phyloP scores from a whole-genome alignment of 1,140 invertebrate genomes.

The Calephelis virginiensis region DNA sequence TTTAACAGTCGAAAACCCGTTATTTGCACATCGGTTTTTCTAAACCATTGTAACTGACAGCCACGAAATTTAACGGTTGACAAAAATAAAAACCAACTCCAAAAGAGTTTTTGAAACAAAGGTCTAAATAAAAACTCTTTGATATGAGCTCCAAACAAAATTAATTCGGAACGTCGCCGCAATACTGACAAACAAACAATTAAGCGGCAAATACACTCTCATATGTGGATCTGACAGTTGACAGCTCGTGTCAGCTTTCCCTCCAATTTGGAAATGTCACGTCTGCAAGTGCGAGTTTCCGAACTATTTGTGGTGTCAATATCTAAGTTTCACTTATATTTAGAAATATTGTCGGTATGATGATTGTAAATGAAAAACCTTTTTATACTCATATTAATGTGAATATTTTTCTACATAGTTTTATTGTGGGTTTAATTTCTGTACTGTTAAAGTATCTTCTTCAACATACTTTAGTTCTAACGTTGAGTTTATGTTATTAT shows the following conservation, averaged over 20 bases:
- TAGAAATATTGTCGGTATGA: no score
- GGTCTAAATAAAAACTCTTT: conserved; percentile 4
- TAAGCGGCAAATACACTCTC: conserved; percentile 23
- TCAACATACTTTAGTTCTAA: no score
- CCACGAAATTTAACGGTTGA: no score
- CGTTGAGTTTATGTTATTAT: no score
- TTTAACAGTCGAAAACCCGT: no score
- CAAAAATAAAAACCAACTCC: no score
- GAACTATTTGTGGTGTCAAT: conserved; percentile 3
- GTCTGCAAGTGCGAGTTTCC: conserved; percentile 14
- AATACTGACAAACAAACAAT: conserved; percentile 26
- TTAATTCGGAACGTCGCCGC: conserved; percentile 26
- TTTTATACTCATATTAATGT: not conserved
- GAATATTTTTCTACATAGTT: not conserved
- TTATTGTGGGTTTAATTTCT: not conserved
- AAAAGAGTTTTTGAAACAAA: no score
- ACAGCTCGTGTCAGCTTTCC: conserved; percentile 28
- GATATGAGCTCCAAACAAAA: conserved; percentile 12
- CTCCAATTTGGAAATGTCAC: conserved; percentile 27
- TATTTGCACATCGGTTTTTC: no score
- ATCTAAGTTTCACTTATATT: not conserved
- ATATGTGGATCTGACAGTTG: conserved; percentile 25
- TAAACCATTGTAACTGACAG: no score
- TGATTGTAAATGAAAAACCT: no score
- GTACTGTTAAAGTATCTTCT: no score